Percentiles rank a stretch among this genome's conserved stretches.
Conservation (phyloP, 2,888 invertebrate genomes). For the Venusia cambrica region DNA sequence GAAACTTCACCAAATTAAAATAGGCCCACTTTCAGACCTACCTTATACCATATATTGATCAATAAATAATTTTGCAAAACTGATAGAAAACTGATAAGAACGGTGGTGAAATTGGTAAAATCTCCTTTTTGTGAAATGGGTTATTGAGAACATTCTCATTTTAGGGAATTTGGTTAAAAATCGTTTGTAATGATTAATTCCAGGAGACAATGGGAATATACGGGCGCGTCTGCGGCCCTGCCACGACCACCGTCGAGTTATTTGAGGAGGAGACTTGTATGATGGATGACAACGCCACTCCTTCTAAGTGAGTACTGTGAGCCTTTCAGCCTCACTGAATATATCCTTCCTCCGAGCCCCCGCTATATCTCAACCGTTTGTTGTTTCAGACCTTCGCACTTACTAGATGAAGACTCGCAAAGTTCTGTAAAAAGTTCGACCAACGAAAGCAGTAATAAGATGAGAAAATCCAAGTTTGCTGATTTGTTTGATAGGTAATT, state of each 20-base stretch:
- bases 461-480: constrained; percentile 72
- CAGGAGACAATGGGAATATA: constrained; percentile 76
- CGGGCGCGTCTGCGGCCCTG: constrained; percentile 71
- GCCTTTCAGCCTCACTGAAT: too few relatives aligned
- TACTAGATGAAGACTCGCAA: constrained; percentile 89
- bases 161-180: too few relatives aligned
- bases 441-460: constrained; percentile 80
- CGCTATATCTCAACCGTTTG: too few relatives aligned
- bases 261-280: constrained; percentile 89
- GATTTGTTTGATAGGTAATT: constrained; percentile 74
- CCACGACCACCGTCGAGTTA: constrained; percentile 79
- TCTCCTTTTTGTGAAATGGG: too few relatives aligned
- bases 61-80: too few relatives aligned
- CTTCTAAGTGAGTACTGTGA: constrained; percentile 64
- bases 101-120: too few relatives aligned
- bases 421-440: constrained; percentile 90
- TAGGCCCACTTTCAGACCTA: too few relatives aligned
- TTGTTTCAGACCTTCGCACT: constrained; percentile 66
- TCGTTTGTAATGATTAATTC: constrained; percentile 32
- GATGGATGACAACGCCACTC: constrained; percentile 84
- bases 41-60: too few relatives aligned
- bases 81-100: too few relatives aligned
- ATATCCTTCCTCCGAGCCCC: too few relatives aligned
- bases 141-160: too few relatives aligned
- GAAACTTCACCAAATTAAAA: too few relatives aligned